Conservation (phyloP, 2,888 invertebrate species). For the Ophion obscuratus region DNA sequence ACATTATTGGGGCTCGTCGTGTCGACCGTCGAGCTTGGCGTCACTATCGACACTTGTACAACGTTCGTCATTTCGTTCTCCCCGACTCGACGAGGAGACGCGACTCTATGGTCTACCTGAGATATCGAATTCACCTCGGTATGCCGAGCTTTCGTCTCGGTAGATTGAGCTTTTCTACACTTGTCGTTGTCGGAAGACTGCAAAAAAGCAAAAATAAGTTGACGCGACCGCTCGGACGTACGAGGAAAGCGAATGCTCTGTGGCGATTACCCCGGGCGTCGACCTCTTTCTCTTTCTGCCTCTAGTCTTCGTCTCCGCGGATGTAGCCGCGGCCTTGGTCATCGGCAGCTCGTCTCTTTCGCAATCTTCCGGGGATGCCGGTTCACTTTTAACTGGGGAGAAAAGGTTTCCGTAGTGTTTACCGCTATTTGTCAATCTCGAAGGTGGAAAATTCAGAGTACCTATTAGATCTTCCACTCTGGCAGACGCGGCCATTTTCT, state of each 20-base stretch:
- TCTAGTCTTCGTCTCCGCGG: constrained; percentile 61
- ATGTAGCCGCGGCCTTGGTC: constrained; percentile 56
- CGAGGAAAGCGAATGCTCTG: neutral
- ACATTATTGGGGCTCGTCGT: constrained; percentile 27
- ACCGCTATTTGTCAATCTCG: neutral
- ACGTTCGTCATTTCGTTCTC: constrained; percentile 45
- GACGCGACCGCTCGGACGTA: neutral
- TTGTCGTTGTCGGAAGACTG: constrained; percentile 53
- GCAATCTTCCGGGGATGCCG: constrained; percentile 66
- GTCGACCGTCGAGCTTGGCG: constrained; percentile 55
- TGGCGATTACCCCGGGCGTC: constrained; percentile 48
- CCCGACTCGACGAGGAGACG: constrained; percentile 28
- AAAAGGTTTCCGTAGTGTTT: neutral
- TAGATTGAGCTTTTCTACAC: constrained; percentile 44
- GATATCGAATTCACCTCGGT: constrained; percentile 24
- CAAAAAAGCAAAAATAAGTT: neutral
- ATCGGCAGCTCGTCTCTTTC: constrained; percentile 68
- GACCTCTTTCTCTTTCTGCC: constrained; percentile 70
- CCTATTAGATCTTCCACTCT: constrained; percentile 63
- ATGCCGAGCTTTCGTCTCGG: constrained; percentile 8
- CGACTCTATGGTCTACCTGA: constrained; percentile 26
- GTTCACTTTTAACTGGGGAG: constrained; percentile 66
- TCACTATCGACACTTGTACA: constrained; percentile 63
- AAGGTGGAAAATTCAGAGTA: neutral
- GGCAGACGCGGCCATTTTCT: constrained; percentile 84